Evolutionary conservation across 2,797 vertebrate genomes (phyloP).

Genomic region (Champsocephalus gunnari): DNA sequence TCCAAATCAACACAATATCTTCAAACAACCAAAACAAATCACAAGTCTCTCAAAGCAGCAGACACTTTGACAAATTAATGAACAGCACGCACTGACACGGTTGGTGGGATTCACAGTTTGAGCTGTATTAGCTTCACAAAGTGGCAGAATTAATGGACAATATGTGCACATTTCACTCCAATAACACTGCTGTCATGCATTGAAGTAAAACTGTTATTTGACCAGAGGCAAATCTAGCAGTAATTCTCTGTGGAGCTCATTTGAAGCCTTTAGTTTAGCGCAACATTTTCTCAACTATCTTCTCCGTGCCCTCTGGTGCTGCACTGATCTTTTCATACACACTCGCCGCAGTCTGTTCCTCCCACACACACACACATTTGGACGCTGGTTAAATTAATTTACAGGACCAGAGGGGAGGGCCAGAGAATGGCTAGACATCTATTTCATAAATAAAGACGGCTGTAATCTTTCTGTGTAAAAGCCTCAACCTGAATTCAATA

Average conservation of each 20-base stretch:
- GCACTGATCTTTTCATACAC: slow-evolving; percentile 37
- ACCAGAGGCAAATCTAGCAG: slow-evolving; percentile 4
- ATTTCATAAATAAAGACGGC: slow-evolving; percentile 42
- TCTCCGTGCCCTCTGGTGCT: slow-evolving; percentile 3
- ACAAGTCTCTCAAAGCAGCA: background rate
- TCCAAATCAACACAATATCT: background rate
- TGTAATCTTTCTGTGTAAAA: slow-evolving; percentile 13
- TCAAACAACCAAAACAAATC: background rate
- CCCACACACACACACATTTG: slow-evolving; percentile 41
- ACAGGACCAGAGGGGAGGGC: background rate
- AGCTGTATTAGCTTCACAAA: too few relatives aligned
- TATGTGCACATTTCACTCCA: background rate
- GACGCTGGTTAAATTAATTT: slow-evolving; percentile 38
- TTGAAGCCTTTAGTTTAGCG: slow-evolving; percentile 31
- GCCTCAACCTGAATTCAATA: slow-evolving; percentile 10
- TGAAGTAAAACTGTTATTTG: slow-evolving; percentile 9
- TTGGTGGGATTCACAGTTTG: too few relatives aligned
- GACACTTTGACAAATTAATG: background rate
- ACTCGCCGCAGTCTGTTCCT: slow-evolving; percentile 18
- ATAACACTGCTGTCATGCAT: background rate
- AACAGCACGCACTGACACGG: background rate
- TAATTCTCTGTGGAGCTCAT: slow-evolving; percentile 39
- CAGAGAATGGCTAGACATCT: slow-evolving; percentile 26
- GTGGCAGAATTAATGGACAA: background rate
- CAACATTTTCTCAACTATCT: slow-evolving; percentile 8